Evolutionary conservation across 2,113 vertebrate species (phyloP).

Genomic region (Paratilapia polleni): DNA sequence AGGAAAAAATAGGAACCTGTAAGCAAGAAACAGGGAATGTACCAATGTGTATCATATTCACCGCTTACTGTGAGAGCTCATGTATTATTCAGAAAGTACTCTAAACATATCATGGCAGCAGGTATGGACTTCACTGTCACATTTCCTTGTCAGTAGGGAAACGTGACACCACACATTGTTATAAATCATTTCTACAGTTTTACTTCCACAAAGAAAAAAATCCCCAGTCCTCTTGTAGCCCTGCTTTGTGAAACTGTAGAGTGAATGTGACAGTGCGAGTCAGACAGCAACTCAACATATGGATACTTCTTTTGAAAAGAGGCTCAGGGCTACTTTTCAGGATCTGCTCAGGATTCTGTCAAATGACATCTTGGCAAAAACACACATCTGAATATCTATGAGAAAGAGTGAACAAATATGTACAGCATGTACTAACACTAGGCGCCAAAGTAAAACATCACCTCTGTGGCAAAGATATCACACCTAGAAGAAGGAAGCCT

Average conservation of each 20-base stretch:
- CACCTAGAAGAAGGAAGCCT: background rate
- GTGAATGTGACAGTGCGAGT: background rate
- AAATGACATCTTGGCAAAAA: background rate
- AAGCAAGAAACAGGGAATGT: background rate
- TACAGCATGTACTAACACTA: background rate
- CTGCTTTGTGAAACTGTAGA: background rate
- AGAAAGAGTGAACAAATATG: background rate
- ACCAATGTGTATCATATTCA: background rate
- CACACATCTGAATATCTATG: rapidly evolving
- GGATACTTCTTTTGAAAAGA: background rate
- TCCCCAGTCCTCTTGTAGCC: background rate
- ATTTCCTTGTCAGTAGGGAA: background rate
- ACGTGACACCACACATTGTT: background rate
- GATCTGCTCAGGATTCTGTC: background rate
- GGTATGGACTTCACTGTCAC: background rate
- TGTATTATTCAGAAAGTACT: slow-evolving; percentile 12
- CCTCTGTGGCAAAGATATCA: slow-evolving; percentile 11
- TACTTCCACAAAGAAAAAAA: background rate
- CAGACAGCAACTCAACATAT: background rate
- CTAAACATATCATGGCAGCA: background rate
- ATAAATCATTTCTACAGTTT: background rate
- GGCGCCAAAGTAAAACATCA: slow-evolving; percentile 7
- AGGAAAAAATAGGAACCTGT: background rate
- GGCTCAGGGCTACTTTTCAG: background rate
- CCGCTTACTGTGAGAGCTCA: background rate